Evolutionary conservation across 64 coral and sea anemone species (phyloP).

Genomic region (Porites lutea): DNA sequence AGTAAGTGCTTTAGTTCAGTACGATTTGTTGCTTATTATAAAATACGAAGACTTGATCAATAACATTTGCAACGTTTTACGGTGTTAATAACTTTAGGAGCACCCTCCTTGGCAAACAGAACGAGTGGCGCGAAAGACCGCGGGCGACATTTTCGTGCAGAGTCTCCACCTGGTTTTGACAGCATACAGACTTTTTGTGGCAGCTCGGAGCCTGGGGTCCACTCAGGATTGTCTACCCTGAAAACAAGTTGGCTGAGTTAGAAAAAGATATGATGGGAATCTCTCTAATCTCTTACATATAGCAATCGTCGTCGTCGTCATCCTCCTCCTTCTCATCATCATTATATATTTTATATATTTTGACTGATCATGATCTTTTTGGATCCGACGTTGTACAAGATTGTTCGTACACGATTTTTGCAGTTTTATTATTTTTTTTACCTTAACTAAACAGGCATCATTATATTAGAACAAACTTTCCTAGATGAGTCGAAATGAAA

Average conservation of each 20-base stretch:
- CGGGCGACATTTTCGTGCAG: neutral
- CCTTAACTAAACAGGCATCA: too few species aligned
- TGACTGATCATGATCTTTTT: too few species aligned
- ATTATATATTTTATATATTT: too few species aligned
- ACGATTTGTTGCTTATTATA: neutral
- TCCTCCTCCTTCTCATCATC: too few species aligned
- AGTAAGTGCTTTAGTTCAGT: neutral
- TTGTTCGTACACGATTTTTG: too few species aligned
- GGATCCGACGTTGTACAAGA: too few species aligned
- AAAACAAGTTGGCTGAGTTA: neutral
- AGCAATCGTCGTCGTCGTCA: neutral
- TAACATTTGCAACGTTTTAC: conserved; percentile 7
- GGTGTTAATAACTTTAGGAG: neutral
- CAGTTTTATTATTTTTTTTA: too few species aligned
- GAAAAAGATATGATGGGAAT: neutral
- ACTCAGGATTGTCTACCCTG: neutral
- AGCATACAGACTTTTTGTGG: neutral
- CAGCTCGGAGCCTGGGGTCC: neutral
- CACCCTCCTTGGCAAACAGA: neutral
- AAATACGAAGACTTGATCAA: neutral
- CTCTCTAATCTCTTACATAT: too few species aligned
- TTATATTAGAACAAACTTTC: too few species aligned
- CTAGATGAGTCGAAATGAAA: too few species aligned
- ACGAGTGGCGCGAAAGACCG: neutral
- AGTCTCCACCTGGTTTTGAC: neutral